These are phyloP conservation scores for Pilophorus perplexus DNA, from an alignment of 2,888 invertebrate genomes.

Conservation along the genomic window DNA sequence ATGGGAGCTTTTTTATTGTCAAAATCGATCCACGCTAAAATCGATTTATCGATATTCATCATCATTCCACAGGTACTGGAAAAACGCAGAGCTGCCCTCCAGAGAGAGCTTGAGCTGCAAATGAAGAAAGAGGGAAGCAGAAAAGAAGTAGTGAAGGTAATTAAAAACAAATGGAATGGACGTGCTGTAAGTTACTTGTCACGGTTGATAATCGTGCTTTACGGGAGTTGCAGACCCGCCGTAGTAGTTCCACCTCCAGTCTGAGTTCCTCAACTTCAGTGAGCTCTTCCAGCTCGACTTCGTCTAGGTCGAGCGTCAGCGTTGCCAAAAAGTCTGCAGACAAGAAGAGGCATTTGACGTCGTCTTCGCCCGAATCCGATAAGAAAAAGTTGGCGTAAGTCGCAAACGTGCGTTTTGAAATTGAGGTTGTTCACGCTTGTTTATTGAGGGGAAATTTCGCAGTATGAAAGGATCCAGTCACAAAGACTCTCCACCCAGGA, in stretches of 20 bases:
- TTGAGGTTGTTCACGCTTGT: neutral
- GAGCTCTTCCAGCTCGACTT: constrained; percentile 44
- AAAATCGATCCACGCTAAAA: no score
- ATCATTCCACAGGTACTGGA: constrained; percentile 55
- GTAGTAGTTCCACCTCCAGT: constrained; percentile 49
- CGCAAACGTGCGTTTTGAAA: neutral
- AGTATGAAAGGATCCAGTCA: constrained; percentile 39
- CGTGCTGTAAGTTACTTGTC: no score
- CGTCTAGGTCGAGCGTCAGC: constrained; percentile 44
- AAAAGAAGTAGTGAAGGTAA: constrained; percentile 39
- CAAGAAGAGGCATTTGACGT: constrained; percentile 22
- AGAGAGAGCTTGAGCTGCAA: constrained; percentile 74
- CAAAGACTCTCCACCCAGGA: constrained; percentile 41
- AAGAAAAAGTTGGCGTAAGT: constrained; percentile 41
- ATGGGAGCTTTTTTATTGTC: no score
- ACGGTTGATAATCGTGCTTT: no score
- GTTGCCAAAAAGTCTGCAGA: constrained; percentile 34
- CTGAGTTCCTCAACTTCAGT: constrained; percentile 51
- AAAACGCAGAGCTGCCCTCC: constrained; percentile 69
- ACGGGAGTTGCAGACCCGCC: constrained; percentile 52
- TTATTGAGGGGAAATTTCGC: neutral
- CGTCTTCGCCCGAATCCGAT: constrained; percentile 8
- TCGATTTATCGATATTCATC: neutral
- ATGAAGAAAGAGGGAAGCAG: constrained; percentile 64
- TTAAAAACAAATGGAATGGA: no score